Evolutionary conservation across 2,888 invertebrate species (phyloP).

Genomic region (Aphidoletes aphidimyza): DNA sequence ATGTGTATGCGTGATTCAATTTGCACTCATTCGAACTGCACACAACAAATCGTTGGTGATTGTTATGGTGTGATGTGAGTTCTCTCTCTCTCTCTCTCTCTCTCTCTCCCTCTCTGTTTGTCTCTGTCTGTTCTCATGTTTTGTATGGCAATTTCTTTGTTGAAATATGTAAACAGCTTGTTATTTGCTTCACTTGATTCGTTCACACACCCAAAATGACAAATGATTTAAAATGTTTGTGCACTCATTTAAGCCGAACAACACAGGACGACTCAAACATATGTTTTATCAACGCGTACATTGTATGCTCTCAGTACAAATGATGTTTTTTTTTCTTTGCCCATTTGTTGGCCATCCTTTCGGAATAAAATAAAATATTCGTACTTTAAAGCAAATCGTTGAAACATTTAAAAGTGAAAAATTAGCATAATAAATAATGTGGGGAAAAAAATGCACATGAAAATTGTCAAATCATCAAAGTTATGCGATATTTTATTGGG

Average conservation of each 20-base stretch:
- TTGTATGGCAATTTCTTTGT: conserved; percentile 17
- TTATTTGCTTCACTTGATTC: conserved; percentile 47
- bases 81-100: background rate
- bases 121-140: background rate
- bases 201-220: conserved; percentile 31
- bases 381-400: too few species aligned
- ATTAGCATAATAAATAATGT: background rate
- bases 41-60: background rate
- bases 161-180: conserved; percentile 52
- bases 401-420: background rate
- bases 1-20: background rate
- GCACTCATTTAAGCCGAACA: conserved; percentile 16
- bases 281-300: conserved; percentile 34
- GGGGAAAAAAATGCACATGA: background rate
- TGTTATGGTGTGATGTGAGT: background rate
- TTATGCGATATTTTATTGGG: background rate
- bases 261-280: conserved; percentile 3
- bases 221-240: conserved; percentile 21
- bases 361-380: background rate
- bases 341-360: background rate
- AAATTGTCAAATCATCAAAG: background rate
- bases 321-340: background rate
- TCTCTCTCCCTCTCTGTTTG: background rate
- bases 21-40: conserved; percentile 23
- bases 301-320: too few species aligned